Percentiles rank a stretch among this genome's conserved stretches.
Conservation (phyloP, 2,797 vertebrate genomes). For the Hydrophis major region DNA sequence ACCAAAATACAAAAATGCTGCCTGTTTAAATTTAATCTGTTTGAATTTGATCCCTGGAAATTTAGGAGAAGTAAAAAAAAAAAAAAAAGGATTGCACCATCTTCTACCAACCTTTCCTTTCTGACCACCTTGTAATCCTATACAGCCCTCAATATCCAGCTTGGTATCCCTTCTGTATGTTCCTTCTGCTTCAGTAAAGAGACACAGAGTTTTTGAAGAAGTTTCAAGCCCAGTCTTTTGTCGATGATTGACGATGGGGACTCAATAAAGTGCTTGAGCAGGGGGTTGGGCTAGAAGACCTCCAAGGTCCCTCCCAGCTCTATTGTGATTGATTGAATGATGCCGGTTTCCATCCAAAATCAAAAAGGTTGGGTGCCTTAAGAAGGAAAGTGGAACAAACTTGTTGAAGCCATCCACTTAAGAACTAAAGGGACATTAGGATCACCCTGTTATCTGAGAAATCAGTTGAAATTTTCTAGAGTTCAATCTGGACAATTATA, state of each 20-base stretch:
- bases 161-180: neutral
- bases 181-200: neutral
- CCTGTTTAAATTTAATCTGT: neutral
- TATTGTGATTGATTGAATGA: neutral
- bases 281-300: too few relatives aligned
- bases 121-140: neutral
- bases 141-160: neutral
- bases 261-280: too few relatives aligned
- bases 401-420: neutral
- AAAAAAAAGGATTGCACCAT: neutral
- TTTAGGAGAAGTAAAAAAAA: neutral
- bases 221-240: neutral
- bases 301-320: too few relatives aligned
- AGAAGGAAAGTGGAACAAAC: neutral
- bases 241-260: neutral
- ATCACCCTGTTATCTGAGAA: neutral
- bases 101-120: neutral
- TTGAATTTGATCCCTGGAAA: neutral
- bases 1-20: neutral
- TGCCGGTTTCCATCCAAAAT: neutral
- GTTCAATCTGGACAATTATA: neutral
- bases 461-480: neutral
- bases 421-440: neutral
- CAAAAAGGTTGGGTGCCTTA: neutral
- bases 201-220: neutral